Conservation (phyloP, 2,888 invertebrate species). For the Spatulosminthurus flaviceps region DNA sequence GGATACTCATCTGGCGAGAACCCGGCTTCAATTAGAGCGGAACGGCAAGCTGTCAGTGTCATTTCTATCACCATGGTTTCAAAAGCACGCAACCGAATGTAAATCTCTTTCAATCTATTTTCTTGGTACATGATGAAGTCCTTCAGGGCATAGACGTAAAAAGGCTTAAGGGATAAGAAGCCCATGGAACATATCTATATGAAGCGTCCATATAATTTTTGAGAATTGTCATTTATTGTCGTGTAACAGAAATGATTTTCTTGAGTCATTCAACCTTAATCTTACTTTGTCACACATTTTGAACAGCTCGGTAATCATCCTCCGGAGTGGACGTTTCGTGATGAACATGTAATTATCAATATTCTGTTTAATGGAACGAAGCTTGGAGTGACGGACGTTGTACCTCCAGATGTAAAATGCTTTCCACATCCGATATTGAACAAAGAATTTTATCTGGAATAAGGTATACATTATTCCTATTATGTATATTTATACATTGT, state of each 20-base stretch:
- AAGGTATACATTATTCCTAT: too few species aligned
- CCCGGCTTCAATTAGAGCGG: constrained; percentile 78
- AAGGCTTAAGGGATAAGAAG: constrained; percentile 53
- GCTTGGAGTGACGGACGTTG: constrained; percentile 77
- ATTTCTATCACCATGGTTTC: constrained; percentile 69
- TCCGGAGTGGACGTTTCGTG: constrained; percentile 76
- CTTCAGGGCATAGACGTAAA: constrained; percentile 52
- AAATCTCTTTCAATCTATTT: constrained; percentile 63
- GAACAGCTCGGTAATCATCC: constrained; percentile 77
- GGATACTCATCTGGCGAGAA: constrained; percentile 78
- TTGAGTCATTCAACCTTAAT: too few species aligned
- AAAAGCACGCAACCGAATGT: constrained; percentile 65
- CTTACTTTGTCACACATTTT: constrained; percentile 73
- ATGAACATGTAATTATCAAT: constrained; percentile 78
- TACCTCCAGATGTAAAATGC: constrained; percentile 83
- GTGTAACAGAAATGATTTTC: too few species aligned
- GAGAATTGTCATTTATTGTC: background rate
- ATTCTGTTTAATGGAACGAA: constrained; percentile 70
- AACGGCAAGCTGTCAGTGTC: constrained; percentile 77
- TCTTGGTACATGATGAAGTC: constrained; percentile 54
- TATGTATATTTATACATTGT: too few species aligned
- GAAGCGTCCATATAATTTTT: background rate
- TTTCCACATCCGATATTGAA: constrained; percentile 69
- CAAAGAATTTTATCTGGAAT: constrained; percentile 67
- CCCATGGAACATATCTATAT: constrained; percentile 56